Evolutionary conservation across 2,113 vertebrate genomes (phyloP).

Genomic region (Notiomystis cincta): DNA sequence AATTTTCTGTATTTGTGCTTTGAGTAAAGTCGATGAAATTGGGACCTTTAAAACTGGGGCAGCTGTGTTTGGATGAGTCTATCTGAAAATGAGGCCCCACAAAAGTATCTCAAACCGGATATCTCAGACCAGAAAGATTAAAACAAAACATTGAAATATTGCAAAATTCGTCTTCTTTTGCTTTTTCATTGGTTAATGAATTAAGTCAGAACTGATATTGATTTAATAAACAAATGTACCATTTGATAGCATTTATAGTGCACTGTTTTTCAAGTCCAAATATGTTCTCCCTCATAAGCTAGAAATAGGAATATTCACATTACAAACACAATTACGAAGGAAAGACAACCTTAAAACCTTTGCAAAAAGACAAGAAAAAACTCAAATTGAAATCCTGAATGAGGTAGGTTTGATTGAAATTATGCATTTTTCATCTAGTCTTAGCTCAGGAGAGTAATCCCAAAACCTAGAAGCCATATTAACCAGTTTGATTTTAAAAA

Average conservation of each 20-base stretch:
- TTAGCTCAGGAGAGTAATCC: background rate
- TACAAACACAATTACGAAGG: background rate
- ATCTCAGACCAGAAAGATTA: background rate
- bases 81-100: background rate
- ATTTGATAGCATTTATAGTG: background rate
- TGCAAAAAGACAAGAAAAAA: background rate
- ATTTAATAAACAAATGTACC: background rate
- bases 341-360: background rate
- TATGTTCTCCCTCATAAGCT: background rate
- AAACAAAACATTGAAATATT: background rate
- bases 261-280: background rate
- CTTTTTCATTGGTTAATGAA: background rate
- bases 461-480: slow-evolving; percentile 32
- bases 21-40: background rate
- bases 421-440: background rate
- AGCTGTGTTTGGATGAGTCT: background rate
- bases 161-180: background rate
- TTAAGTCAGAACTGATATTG: background rate
- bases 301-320: background rate
- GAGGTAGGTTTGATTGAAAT: background rate
- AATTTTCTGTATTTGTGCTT: background rate
- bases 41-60: background rate
- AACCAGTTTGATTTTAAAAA: slow-evolving; percentile 46
- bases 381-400: background rate
- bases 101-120: background rate